Conservation (phyloP, 2,113 vertebrate genomes). For the Vulpes lagopus region DNA sequence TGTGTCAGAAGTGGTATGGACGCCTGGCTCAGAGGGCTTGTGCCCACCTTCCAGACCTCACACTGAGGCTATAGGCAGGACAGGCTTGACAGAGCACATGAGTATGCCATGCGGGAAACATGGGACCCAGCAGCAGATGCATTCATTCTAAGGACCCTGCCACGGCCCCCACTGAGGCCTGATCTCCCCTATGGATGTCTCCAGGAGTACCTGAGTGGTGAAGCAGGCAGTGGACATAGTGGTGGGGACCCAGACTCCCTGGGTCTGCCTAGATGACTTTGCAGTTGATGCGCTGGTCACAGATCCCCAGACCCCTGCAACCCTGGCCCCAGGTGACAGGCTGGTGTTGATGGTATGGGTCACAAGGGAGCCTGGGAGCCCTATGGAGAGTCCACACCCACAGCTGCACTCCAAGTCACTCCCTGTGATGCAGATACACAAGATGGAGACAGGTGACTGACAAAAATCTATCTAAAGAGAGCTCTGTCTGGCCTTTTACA, state of each 20-base stretch:
- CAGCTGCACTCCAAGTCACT: background rate
- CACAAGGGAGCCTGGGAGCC: constrained; percentile 68
- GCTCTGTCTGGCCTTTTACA: background rate
- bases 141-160: background rate
- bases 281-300: background rate
- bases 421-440: background rate
- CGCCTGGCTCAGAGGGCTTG: accelerated
- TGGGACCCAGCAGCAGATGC: background rate
- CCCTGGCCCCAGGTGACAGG: background rate
- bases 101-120: background rate
- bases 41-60: background rate
- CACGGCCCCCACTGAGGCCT: background rate
- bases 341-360: background rate
- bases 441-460: background rate
- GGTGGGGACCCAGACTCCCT: background rate
- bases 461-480: background rate
- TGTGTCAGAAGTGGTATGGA: background rate
- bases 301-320: background rate
- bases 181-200: constrained; percentile 17
- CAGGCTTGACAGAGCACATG: accelerated
- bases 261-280: background rate
- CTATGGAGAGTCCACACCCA: background rate
- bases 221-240: background rate
- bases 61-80: background rate
- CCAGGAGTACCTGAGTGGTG: background rate